phyloP scores from a whole-genome alignment of 2,113 vertebrate species.

The Mixornis gularis region DNA sequence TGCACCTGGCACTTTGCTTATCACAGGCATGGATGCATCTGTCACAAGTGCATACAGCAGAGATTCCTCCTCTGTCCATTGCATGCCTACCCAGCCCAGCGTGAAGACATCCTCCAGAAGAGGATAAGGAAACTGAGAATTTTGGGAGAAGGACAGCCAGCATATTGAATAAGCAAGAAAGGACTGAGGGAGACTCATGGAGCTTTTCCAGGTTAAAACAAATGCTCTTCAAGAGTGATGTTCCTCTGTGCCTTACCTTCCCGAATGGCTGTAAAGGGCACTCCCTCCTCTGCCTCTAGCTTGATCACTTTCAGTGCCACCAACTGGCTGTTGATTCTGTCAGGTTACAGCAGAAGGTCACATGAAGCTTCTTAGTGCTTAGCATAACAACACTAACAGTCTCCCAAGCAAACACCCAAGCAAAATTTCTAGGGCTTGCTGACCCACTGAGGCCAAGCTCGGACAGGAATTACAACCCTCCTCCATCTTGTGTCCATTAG shows the following conservation, averaged over 20 bases:
- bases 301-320: conserved; percentile 88
- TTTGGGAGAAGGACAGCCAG: background rate
- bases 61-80: background rate
- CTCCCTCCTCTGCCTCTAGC: conserved; percentile 84
- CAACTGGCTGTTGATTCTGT: conserved; percentile 84
- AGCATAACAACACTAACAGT: background rate
- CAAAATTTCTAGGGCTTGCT: background rate
- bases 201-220: background rate
- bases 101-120: background rate
- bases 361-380: background rate
- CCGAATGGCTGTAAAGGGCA: conserved; percentile 86
- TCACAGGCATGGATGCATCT: background rate
- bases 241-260: conserved; percentile 73
- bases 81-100: background rate
- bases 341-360: background rate
- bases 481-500: background rate
- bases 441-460: background rate
- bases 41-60: background rate
- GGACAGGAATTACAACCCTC: background rate
- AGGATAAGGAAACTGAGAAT: background rate
- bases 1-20: background rate
- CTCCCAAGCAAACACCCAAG: background rate
- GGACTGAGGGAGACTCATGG: background rate
- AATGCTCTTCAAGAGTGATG: background rate
- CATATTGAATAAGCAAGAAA: background rate